A percentile compares a stretch with the other conserved stretches of the same genome.
Conservation (phyloP, 2,797 vertebrate genomes). For the Lophura swinhoii region DNA sequence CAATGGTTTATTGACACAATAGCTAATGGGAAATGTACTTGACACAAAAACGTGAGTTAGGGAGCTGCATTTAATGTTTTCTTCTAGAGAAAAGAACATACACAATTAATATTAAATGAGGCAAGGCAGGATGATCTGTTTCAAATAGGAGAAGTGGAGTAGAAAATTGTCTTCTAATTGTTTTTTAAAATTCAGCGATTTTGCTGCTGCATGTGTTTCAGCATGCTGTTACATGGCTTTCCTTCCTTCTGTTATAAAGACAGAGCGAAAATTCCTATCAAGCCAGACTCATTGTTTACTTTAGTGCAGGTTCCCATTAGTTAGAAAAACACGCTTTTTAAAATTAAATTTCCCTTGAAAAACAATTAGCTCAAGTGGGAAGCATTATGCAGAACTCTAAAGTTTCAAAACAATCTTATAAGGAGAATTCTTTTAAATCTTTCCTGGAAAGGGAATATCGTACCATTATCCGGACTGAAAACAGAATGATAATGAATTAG, state of each 20-base stretch:
- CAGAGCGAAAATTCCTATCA: slow-evolving; percentile 38
- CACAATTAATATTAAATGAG: slow-evolving; percentile 57
- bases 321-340: slow-evolving; percentile 45
- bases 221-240: slow-evolving; percentile 4
- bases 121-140: slow-evolving; percentile 24
- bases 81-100: slow-evolving; percentile 9
- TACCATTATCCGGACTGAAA: background rate
- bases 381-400: slow-evolving; percentile 31
- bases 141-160: slow-evolving; percentile 31
- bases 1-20: background rate
- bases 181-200: slow-evolving; percentile 36
- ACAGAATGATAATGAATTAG: background rate
- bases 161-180: slow-evolving; percentile 52
- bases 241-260: slow-evolving; percentile 46
- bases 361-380: slow-evolving; percentile 61
- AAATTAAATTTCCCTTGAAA: slow-evolving; percentile 70
- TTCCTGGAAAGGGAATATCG: slow-evolving; percentile 14
- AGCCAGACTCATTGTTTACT: slow-evolving; percentile 12
- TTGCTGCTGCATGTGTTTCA: slow-evolving; percentile 14
- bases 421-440: background rate
- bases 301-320: slow-evolving; percentile 55
- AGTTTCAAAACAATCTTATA: slow-evolving; percentile 42
- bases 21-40: background rate
- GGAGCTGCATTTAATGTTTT: slow-evolving; percentile 31
- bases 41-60: slow-evolving; percentile 18